Percentiles rank a stretch among this genome's conserved stretches.
Conservation (phyloP, 35 echinoderm and acorn worm genomes). For the Holothuria glaberrima region DNA sequence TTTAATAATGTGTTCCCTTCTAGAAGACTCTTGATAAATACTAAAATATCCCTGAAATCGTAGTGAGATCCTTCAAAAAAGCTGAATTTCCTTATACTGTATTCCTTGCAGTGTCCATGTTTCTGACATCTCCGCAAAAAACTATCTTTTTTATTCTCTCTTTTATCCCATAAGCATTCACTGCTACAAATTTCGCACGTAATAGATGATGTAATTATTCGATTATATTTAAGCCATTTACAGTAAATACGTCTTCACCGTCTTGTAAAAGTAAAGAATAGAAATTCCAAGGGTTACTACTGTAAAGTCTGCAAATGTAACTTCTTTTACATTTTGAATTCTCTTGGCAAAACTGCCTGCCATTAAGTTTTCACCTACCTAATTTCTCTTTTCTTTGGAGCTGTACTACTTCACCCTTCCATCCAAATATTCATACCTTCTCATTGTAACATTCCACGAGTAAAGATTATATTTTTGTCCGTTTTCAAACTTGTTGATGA, state of each 20-base stretch:
- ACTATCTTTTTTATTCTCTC: slow-evolving; percentile 16
- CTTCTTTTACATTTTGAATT: neutral
- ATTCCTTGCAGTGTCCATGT: slow-evolving; percentile 24
- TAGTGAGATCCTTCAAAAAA: slow-evolving; percentile 16
- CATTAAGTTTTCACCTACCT: neutral
- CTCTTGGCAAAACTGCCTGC: slow-evolving; percentile 29
- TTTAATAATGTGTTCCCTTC: slow-evolving; percentile 1
- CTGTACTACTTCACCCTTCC: slow-evolving; percentile 22
- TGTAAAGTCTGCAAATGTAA: neutral
- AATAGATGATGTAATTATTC: neutral
- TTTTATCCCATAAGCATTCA: neutral
- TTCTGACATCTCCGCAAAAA: slow-evolving; percentile 1
- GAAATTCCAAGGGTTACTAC: neutral
- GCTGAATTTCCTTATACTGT: slow-evolving; percentile 6
- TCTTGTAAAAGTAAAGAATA: neutral
- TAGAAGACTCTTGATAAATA: slow-evolving; percentile 1
- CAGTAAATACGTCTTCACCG: neutral
- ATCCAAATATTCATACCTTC: slow-evolving; percentile 33
- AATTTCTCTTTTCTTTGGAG: slow-evolving; percentile 8
- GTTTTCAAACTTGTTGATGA: neutral
- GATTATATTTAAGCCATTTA: neutral
- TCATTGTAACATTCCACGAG: slow-evolving; percentile 48
- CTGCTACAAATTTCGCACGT: neutral
- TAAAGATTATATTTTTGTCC: slow-evolving; percentile 2
- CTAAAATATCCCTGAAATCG: neutral